These are phyloP conservation scores for Cettia cetti DNA, from an alignment of 2,113 vertebrate genomes.

Conservation along the genomic window DNA sequence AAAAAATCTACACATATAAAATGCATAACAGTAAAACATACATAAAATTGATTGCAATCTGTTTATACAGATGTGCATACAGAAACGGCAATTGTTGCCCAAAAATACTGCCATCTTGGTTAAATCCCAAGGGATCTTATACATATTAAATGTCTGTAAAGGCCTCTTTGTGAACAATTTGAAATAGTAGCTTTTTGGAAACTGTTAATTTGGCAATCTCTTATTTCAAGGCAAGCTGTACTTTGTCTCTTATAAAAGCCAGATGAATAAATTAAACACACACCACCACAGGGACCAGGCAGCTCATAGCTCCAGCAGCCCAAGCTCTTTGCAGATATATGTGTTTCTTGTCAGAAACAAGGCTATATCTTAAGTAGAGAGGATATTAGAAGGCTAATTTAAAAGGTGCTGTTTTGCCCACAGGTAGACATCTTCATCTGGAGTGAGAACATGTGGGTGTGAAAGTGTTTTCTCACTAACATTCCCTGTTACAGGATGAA, in stretches of 20 bases:
- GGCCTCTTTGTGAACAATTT: not conserved
- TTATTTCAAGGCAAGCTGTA: not conserved
- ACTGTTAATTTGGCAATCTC: not conserved
- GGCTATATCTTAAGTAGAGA: not conserved
- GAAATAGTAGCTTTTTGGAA: not conserved
- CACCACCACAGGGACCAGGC: not conserved
- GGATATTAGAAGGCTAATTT: not conserved
- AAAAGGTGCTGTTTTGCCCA: conserved; percentile 27
- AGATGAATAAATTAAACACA: not conserved
- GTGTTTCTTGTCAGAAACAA: not conserved
- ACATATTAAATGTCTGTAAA: not conserved
- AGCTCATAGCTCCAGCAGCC: not conserved
- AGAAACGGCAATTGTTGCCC: not conserved
- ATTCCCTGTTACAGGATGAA: not conserved
- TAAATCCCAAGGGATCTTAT: not conserved
- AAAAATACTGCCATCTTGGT: not conserved
- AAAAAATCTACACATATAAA: not conserved
- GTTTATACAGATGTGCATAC: not conserved
- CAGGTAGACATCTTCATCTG: not conserved
- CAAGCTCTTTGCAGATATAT: not conserved
- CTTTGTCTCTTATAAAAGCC: not conserved
- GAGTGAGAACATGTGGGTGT: not conserved
- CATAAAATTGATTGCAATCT: not conserved
- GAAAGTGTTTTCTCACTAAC: not conserved
- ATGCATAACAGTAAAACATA: not conserved